Evolutionary conservation across 2,113 vertebrate genomes (phyloP).

Genomic region (Bombycilla garrulus): DNA sequence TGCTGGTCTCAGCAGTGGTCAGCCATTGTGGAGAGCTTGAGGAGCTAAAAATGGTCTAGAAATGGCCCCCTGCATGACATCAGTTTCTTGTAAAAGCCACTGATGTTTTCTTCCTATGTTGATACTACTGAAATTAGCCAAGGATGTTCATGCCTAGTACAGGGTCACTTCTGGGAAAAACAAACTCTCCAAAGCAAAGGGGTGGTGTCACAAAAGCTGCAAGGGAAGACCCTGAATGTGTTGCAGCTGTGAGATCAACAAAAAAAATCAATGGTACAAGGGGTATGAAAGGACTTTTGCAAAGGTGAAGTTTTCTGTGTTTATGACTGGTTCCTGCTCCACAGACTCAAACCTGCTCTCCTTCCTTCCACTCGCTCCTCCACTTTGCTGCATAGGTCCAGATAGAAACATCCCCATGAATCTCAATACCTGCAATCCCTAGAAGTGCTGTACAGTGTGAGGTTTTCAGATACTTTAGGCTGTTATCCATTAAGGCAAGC

Average conservation of each 20-base stretch:
- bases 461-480: background rate
- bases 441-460: background rate
- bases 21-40: background rate
- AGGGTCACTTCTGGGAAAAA: background rate
- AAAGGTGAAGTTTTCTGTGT: background rate
- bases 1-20: accelerated
- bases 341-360: background rate
- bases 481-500: background rate
- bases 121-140: background rate
- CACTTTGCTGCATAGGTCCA: background rate
- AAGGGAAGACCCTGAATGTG: background rate
- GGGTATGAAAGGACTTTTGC: background rate
- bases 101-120: background rate
- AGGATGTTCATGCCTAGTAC: background rate
- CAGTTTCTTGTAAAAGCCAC: background rate
- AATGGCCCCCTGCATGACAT: background rate
- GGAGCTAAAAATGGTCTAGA: background rate
- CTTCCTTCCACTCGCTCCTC: background rate
- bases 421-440: background rate
- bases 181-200: background rate
- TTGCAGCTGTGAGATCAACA: background rate
- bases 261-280: background rate
- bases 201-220: background rate
- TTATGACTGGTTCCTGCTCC: background rate
- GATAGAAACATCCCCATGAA: background rate